Evolutionary conservation across 1,140 invertebrate species (phyloP).

Genomic region (Papilio machaon): DNA sequence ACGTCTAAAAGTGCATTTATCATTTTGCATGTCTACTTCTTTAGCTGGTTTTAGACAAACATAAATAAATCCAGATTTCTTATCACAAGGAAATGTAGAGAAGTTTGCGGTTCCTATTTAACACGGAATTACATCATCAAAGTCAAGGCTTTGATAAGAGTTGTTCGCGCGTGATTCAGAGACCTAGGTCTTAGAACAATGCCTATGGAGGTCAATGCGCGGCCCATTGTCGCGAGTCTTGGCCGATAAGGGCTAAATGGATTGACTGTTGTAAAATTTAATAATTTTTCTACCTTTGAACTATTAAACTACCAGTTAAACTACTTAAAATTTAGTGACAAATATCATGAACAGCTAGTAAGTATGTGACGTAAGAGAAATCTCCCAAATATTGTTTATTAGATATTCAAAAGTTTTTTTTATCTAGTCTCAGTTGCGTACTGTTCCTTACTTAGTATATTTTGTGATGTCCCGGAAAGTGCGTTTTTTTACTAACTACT

Average conservation of each 20-base stretch:
- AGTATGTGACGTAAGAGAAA: too few species aligned
- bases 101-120: slow-evolving; percentile 15
- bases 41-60: neutral
- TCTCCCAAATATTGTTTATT: too few species aligned
- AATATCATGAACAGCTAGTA: too few species aligned
- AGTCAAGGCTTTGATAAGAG: slow-evolving; percentile 33
- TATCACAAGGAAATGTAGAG: slow-evolving; percentile 22
- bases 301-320: too few species aligned
- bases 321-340: too few species aligned
- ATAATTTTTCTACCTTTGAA: neutral
- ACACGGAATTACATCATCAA: slow-evolving; percentile 28
- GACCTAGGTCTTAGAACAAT: slow-evolving; percentile 25
- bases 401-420: too few species aligned
- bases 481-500: too few species aligned
- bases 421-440: too few species aligned
- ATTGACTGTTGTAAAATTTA: neutral
- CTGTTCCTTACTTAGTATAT: too few species aligned
- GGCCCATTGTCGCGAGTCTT: neutral
- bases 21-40: neutral
- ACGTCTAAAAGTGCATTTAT: neutral
- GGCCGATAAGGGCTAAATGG: slow-evolving; percentile 16
- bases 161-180: slow-evolving; percentile 1
- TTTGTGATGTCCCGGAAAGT: too few species aligned
- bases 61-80: slow-evolving; percentile 13
- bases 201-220: slow-evolving; percentile 2